Conservation (phyloP, 2,797 vertebrate genomes). For the Danionella dracula region DNA sequence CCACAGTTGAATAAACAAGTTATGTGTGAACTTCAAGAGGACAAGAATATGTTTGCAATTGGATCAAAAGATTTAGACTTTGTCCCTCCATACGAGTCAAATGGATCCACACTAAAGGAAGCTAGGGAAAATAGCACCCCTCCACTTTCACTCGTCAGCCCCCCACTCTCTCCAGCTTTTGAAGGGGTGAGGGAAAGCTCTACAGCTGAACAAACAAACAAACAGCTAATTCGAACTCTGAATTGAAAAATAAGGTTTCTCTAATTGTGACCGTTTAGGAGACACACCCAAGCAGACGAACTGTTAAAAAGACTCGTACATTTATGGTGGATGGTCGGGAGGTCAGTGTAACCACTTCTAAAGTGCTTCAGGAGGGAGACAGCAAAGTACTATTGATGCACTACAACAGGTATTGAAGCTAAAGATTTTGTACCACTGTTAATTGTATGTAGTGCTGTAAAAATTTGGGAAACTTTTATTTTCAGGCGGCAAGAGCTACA, state of each 20-base stretch:
- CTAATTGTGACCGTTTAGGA: conserved; percentile 25
- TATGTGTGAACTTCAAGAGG: neutral
- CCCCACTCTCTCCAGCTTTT: conserved; percentile 5
- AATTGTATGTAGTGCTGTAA: neutral
- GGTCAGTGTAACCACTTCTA: conserved; percentile 58
- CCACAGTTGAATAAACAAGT: neutral
- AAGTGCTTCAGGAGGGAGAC: conserved; percentile 45
- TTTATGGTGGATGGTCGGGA: conserved; percentile 65
- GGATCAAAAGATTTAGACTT: neutral
- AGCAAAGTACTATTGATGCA: conserved; percentile 51
- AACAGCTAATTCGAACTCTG: neutral
- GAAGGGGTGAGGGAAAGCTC: conserved; percentile 39
- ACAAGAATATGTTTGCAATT: neutral
- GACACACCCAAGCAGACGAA: conserved; percentile 38
- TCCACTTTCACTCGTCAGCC: conserved; percentile 2
- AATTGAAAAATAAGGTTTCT: neutral
- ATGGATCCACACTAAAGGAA: conserved; percentile 14
- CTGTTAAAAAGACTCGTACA: conserved; percentile 50
- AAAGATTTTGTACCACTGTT: neutral
- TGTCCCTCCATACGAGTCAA: conserved; percentile 5
- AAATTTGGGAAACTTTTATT: neutral
- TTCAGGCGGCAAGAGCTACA: conserved; percentile 66
- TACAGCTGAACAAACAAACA: neutral
- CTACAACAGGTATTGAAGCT: conserved; percentile 52
- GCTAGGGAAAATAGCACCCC: neutral